Evolutionary conservation across 2,797 vertebrate genomes (phyloP).

Genomic region (Chaunax sp.): DNA sequence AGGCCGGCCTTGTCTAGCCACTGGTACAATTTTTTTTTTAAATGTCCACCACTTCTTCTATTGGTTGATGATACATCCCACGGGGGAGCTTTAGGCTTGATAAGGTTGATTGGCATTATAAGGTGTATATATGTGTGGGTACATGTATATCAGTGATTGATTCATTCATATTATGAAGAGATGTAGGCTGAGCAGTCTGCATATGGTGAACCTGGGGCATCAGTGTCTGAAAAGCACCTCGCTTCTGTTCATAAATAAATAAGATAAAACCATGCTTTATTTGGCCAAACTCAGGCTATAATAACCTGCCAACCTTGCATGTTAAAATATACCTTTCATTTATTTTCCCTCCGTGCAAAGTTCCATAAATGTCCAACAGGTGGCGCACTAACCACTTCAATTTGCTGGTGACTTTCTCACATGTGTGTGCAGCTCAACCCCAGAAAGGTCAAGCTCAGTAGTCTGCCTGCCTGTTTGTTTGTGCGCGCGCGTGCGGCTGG

Average conservation of each 20-base stretch:
- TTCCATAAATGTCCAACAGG: constrained; percentile 43
- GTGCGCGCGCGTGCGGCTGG: neutral
- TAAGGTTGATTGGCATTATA: too few species aligned
- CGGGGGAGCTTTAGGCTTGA: too few species aligned
- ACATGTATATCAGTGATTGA: too few species aligned
- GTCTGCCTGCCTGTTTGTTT: neutral
- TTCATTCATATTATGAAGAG: neutral
- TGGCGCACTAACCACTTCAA: constrained; percentile 51
- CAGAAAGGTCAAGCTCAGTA: constrained; percentile 23
- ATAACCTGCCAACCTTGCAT: too few species aligned
- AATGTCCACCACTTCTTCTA: too few species aligned
- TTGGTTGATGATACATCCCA: too few species aligned
- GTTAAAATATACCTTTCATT: neutral
- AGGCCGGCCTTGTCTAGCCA: too few species aligned
- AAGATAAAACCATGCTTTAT: neutral
- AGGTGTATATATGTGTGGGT: too few species aligned
- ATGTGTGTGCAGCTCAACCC: neutral
- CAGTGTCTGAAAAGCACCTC: too few species aligned
- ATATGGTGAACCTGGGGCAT: too few species aligned
- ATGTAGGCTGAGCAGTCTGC: neutral
- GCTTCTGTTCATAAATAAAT: too few species aligned
- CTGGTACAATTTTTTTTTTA: too few species aligned
- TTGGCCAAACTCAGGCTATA: neutral
- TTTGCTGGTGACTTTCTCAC: neutral
- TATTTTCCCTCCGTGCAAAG: neutral